Evolutionary conservation across 2,113 vertebrate genomes (phyloP).

Genomic region (Pyxicephalus adspersus): DNA sequence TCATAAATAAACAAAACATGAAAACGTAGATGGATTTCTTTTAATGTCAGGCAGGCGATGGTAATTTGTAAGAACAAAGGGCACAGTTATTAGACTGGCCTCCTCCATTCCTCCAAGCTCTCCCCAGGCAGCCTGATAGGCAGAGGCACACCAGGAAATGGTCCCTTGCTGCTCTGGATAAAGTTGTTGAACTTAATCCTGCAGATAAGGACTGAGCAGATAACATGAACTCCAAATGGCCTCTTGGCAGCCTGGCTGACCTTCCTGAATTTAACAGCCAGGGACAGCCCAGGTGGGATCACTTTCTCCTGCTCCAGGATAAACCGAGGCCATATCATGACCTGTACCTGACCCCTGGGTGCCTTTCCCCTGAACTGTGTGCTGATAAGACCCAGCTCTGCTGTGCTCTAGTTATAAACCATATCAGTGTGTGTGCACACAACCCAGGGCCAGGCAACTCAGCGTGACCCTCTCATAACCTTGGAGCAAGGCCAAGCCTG

Average conservation of each 20-base stretch:
- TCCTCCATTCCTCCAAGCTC: background rate
- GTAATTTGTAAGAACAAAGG: background rate
- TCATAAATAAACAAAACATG: too few relatives aligned
- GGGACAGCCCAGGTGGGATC: constrained; percentile 73
- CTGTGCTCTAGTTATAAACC: constrained; percentile 55
- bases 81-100: background rate
- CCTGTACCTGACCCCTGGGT: constrained; percentile 63
- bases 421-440: constrained; percentile 43
- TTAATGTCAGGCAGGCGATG: background rate
- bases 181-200: constrained; percentile 61
- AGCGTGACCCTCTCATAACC: constrained; percentile 60
- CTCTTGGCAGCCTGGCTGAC: constrained; percentile 73
- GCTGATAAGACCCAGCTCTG: constrained; percentile 56
- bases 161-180: constrained; percentile 60
- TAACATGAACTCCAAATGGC: constrained; percentile 69
- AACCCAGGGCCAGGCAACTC: constrained; percentile 41
- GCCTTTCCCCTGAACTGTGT: constrained; percentile 58
- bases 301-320: constrained; percentile 66
- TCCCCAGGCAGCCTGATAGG: constrained; percentile 12
- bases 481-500: constrained; percentile 53
- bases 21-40: too few relatives aligned
- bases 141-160: constrained; percentile 61
- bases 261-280: constrained; percentile 71
- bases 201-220: constrained; percentile 47
- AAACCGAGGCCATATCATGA: constrained; percentile 66